These are phyloP conservation scores for Hydrolagus colliei DNA, from an alignment of 2,797 vertebrate genomes.

Conservation along the genomic window DNA sequence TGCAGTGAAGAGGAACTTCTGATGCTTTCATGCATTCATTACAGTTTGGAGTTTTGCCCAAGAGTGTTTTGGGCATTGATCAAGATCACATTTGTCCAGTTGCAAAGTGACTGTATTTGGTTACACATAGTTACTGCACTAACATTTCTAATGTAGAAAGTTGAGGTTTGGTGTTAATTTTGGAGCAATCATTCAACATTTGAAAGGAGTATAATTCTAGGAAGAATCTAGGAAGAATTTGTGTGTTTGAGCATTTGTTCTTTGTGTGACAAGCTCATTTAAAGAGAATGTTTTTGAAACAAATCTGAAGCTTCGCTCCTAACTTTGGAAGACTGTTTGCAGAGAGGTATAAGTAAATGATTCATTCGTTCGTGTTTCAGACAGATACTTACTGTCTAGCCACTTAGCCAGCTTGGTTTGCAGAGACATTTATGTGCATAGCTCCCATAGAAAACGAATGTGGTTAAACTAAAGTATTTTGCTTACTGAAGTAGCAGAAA, in stretches of 20 bases:
- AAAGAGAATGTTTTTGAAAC: no score
- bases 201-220: neutral
- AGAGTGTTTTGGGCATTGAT: no score
- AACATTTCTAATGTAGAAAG: no score
- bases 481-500: neutral
- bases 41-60: no score
- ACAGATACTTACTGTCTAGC: slow-evolving; percentile 21
- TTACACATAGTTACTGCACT: no score
- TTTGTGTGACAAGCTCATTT: neutral
- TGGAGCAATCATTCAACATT: neutral
- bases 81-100: no score
- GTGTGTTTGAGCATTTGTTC: neutral
- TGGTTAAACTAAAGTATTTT: slow-evolving; percentile 24
- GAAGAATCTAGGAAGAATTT: neutral
- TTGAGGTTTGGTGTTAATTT: neutral
- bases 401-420: neutral
- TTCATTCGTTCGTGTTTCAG: neutral
- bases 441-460: neutral
- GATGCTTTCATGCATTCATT: no score
- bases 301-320: neutral
- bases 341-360: slow-evolving; percentile 12
- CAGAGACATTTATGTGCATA: slow-evolving; percentile 15
- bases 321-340: neutral
- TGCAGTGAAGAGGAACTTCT: no score
- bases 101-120: no score